Conservation (phyloP, 2,888 invertebrate species). For the Lasioglossum marginatum region DNA sequence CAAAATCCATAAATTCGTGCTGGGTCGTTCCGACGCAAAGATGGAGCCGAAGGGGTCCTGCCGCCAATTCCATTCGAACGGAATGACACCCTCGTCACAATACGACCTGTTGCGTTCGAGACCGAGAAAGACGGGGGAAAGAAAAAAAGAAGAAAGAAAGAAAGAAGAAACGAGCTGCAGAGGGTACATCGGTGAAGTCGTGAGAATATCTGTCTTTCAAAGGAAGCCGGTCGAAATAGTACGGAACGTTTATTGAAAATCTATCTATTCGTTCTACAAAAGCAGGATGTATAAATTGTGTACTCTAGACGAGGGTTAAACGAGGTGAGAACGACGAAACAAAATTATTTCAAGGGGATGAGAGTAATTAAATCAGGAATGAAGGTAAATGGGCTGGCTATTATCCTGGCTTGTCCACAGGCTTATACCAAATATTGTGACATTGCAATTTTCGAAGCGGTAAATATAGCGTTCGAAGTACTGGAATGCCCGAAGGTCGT, state of each 20-base stretch:
- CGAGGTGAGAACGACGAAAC: background rate
- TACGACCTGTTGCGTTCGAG: conserved; percentile 78
- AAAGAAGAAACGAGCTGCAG: conserved; percentile 33
- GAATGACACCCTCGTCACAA: conserved; percentile 74
- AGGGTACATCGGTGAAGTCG: conserved; percentile 62
- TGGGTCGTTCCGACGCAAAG: conserved; percentile 42
- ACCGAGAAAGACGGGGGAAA: conserved; percentile 27
- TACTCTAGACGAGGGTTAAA: no score
- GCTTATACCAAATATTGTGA: conserved; percentile 53
- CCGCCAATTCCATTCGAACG: conserved; percentile 56
- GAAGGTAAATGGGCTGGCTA: conserved; percentile 1
- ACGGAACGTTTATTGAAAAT: conserved; percentile 59
- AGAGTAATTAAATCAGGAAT: background rate
- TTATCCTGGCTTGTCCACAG: conserved; percentile 16
- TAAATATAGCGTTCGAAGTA: background rate
- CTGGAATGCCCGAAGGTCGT: background rate
- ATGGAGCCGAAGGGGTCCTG: conserved; percentile 54
- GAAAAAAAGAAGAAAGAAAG: conserved; percentile 45
- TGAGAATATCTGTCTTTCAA: conserved; percentile 81
- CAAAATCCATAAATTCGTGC: conserved; percentile 69
- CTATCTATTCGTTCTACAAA: no score
- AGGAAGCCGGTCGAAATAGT: conserved; percentile 79
- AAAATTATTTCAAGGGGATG: background rate
- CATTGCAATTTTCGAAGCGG: background rate
- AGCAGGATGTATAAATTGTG: background rate